Evolutionary conservation across 35 echinoderm and acorn worm species (phyloP), one percentile per base, ranked within the genome.

Genomic region (Strongylocentrotus purpuratus): DNA sequence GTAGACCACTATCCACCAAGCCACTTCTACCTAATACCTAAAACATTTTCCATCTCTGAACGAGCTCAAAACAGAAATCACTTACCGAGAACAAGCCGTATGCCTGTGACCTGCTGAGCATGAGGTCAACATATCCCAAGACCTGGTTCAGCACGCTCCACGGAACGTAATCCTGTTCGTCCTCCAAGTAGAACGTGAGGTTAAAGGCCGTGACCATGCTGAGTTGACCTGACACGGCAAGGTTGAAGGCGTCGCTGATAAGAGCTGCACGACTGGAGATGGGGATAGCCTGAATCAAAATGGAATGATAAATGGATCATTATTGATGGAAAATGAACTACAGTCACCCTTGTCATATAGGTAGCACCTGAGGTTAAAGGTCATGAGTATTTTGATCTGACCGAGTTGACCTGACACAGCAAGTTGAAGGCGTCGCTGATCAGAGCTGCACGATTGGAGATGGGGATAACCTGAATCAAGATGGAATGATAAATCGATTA

Each of bases 71-170:
- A 41, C 1, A 41, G 15, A 14, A 20, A 31, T 22, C 7, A 46
- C 96, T 95, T 95, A 99, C 98, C 90, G 96, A 87, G 59, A 97
- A 99, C 85, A 94, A 85, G 18, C 98, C 97, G 59, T 98, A 98
- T 4, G 97, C 96, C 5, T 48, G 95, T 18, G 97, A 96, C 12
- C 96, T 87, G 48, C 94, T 96, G 17, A 99, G 61, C 96, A 98
- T 99, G 10, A 92, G 47, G 28, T 98, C 98, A 48, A 97, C 95
- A 58, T 99, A 96, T 33, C 98, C 96, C 28, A 98, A 94, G 86
- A 96, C 96, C 85, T 95, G 92, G 35, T 96, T 58, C 1, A 97
- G 95, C 2, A 96, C 91, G 5, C 92, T 33, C 98, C 98, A 99
- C 1, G 98, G 98, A 15, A 97, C 97, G 85, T 97, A 99, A 28